A percentile compares a stretch with the other conserved stretches of the same genome.
These are phyloP conservation scores for Catamblyrhynchus diadema DNA, from an alignment of 2,797 vertebrate genomes.

Conservation along the genomic window DNA sequence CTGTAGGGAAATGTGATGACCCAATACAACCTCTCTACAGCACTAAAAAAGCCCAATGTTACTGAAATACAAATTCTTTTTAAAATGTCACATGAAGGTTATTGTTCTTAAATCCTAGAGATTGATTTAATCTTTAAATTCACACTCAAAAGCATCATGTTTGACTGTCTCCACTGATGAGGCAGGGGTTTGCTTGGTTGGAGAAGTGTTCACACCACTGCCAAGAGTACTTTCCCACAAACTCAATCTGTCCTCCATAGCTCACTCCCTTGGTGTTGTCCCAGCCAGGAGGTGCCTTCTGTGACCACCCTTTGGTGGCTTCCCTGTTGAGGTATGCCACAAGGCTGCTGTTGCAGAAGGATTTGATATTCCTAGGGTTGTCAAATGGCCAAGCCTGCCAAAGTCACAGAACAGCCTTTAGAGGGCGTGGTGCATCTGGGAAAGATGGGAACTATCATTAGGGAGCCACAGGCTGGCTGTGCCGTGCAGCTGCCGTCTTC, in stretches of 20 bases:
- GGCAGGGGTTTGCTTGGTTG: not conserved
- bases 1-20: not conserved
- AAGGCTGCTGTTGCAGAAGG: not conserved
- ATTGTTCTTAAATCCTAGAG: not conserved
- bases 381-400: not conserved
- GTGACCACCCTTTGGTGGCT: not conserved
- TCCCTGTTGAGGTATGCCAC: not conserved
- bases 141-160: not conserved
- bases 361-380: not conserved
- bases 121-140: not conserved
- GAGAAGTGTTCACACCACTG: not conserved
- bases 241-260: not conserved
- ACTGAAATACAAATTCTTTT: not conserved
- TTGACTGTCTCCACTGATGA: not conserved
- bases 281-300: not conserved
- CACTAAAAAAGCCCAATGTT: not conserved
- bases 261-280: not conserved
- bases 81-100: not conserved
- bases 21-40: not conserved
- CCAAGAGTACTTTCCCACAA: not conserved
- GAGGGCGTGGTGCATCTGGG: conserved; percentile 26
- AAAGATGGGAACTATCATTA: not conserved
- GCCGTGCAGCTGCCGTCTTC: not conserved
- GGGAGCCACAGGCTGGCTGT: not conserved
- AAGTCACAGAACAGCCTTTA: not conserved